A percentile compares a stretch with the other conserved stretches of the same genome.
Evolutionary conservation across 2,797 vertebrate species (phyloP).

Genomic region (Ctenopoma kingsleyae): DNA sequence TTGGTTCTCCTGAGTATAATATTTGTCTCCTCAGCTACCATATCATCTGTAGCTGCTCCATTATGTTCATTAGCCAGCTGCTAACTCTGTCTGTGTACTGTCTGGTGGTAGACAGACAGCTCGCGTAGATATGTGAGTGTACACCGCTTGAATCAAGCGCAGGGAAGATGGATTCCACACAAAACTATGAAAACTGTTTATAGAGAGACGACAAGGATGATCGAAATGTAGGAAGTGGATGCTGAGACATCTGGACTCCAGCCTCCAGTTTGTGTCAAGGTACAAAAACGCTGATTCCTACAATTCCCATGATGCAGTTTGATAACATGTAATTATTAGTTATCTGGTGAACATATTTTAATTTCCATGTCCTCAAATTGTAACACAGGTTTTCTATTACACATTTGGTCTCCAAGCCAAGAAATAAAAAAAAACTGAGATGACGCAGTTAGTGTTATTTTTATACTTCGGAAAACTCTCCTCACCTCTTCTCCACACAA

Average conservation of each 20-base stretch:
- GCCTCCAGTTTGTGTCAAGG: background rate
- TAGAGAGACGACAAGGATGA: background rate
- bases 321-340: background rate
- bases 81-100: background rate
- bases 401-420: background rate
- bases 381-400: background rate
- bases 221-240: background rate
- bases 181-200: too few relatives aligned
- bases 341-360: background rate
- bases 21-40: background rate
- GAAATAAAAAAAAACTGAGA: background rate
- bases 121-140: background rate
- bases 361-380: background rate
- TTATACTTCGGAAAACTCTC: background rate
- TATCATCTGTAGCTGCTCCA: background rate
- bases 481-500: background rate
- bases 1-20: background rate
- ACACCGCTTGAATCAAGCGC: background rate
- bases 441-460: background rate
- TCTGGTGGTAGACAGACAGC: background rate
- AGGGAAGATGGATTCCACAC: background rate
- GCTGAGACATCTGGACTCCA: background rate
- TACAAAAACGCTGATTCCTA: background rate
- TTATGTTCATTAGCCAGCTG: background rate
- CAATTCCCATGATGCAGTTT: background rate